Percentiles rank a stretch among this genome's conserved stretches.
Evolutionary conservation across 2,113 vertebrate species (phyloP).

Genomic region (Ochotona princeps): DNA sequence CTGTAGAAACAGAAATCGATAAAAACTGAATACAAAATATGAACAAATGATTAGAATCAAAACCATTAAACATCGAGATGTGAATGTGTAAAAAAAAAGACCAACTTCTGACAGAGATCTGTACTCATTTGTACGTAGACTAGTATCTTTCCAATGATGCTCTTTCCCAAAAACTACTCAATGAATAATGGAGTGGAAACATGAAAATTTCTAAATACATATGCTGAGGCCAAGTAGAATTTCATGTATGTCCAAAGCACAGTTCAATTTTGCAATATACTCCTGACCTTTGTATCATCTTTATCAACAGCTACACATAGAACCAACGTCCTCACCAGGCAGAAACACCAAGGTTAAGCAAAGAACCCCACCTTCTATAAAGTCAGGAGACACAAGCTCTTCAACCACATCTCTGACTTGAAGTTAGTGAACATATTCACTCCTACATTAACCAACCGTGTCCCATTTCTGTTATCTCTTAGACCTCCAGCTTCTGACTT

Average conservation of each 20-base stretch:
- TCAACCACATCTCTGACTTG: neutral
- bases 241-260: neutral
- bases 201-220: neutral
- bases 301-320: neutral
- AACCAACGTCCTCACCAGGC: neutral
- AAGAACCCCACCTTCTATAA: neutral
- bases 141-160: neutral
- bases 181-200: neutral
- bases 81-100: neutral
- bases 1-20: neutral
- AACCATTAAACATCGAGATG: neutral
- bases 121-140: neutral
- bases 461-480: neutral
- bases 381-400: neutral
- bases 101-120: neutral
- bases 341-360: neutral
- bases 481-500: neutral
- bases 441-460: neutral
- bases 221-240: constrained; percentile 3
- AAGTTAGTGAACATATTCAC: neutral
- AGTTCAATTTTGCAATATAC: neutral
- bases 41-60: neutral
- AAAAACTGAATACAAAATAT: neutral
- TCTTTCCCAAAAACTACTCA: neutral
- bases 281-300: neutral